These are phyloP conservation scores for Desoria tigrina DNA, from an alignment of 2,888 invertebrate species.

Conservation along the genomic window DNA sequence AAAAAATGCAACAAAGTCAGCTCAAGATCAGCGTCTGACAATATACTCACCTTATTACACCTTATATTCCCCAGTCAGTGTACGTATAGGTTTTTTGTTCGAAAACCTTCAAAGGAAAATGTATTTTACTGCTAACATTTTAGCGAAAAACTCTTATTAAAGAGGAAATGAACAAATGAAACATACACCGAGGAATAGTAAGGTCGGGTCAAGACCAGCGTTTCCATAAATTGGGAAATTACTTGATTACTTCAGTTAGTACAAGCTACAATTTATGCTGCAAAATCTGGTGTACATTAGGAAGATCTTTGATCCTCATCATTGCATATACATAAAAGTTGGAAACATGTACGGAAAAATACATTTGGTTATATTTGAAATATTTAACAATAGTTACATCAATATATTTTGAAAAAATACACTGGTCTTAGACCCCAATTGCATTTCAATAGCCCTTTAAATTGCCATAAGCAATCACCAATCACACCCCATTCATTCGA, in stretches of 20 bases:
- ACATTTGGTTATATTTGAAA: conserved; percentile 16
- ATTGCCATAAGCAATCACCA: conserved; percentile 44
- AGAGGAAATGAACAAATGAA: conserved; percentile 7
- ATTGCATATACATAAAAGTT: conserved; percentile 13
- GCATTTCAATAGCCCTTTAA: conserved; percentile 54
- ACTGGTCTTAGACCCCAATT: conserved; percentile 52
- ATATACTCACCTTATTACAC: conserved; percentile 52
- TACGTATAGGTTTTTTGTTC: not conserved
- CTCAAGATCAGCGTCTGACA: conserved; percentile 53
- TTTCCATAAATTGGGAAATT: conserved; percentile 43
- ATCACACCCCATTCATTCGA: conserved; percentile 50
- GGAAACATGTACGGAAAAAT: conserved; percentile 18
- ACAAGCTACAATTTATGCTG: conserved; percentile 27
- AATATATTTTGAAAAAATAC: conserved; percentile 35
- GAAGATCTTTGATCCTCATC: conserved; percentile 14
- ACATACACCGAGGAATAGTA: conserved; percentile 36
- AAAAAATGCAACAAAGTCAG: conserved; percentile 54
- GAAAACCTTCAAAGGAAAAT: too few species aligned
- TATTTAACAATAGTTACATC: conserved; percentile 5
- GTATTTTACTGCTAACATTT: too few species aligned
- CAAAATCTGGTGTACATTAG: not conserved
- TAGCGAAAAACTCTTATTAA: too few species aligned
- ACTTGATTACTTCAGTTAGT: conserved; percentile 3
- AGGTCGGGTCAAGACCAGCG: conserved; percentile 52
- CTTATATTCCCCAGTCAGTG: conserved; percentile 36